These are phyloP conservation scores for Tetragonisca angustula DNA, from an alignment of 2,888 invertebrate species.

Conservation along the genomic window DNA sequence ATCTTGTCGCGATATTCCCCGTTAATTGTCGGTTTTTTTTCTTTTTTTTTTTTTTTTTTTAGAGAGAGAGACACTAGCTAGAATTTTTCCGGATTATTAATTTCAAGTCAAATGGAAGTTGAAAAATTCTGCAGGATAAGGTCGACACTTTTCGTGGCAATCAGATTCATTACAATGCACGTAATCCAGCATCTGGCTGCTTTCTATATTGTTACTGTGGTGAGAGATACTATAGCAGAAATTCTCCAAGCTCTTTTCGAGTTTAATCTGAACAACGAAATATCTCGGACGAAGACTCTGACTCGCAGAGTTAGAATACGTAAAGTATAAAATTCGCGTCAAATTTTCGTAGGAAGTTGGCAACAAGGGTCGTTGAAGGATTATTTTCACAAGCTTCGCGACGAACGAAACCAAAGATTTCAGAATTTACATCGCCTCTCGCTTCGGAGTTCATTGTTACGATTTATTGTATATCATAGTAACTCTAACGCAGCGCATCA, in stretches of 20 bases:
- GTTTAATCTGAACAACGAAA: neutral
- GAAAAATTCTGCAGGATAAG: neutral
- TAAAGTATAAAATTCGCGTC: no score
- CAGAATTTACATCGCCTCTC: no score
- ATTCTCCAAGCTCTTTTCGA: neutral
- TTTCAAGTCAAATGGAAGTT: neutral
- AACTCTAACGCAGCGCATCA: neutral
- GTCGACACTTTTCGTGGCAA: neutral
- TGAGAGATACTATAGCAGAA: neutral
- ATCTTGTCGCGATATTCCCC: neutral
- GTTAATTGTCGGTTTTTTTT: no score
- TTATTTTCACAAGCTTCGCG: no score
- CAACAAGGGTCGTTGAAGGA: no score
- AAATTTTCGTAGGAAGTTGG: no score
- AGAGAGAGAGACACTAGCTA: no score
- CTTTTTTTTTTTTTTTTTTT: no score
- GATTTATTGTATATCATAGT: no score
- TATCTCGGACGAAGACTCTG: neutral
- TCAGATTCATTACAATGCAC: neutral
- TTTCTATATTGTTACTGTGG: neutral
- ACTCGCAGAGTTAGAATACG: no score
- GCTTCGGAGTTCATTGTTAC: no score
- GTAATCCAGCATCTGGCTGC: conserved; percentile 17
- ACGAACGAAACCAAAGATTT: no score
- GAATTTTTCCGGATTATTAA: neutral